phyloP scores from a whole-genome alignment of 2,797 vertebrate genomes.

The Epinephelus coioides region DNA sequence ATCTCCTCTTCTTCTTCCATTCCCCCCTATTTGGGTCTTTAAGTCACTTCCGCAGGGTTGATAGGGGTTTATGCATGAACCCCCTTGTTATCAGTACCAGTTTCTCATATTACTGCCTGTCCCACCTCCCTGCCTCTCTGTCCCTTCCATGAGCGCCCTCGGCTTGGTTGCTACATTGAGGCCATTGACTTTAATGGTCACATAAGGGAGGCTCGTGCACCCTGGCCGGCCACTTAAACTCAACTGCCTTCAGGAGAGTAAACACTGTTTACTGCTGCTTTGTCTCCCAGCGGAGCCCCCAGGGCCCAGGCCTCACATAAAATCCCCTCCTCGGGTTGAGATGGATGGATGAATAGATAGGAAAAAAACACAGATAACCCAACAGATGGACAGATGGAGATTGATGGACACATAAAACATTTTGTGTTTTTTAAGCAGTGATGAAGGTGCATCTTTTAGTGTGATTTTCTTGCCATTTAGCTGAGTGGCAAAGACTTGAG shows the following conservation, averaged over 20 bases:
- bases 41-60: constrained; percentile 7
- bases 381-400: constrained; percentile 20
- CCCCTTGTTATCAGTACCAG: not conserved
- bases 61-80: not conserved
- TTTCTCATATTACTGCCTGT: constrained; percentile 28
- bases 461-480: constrained; percentile 23
- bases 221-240: constrained; percentile 60
- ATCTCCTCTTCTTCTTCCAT: not conserved
- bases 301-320: constrained; percentile 32
- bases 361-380: constrained; percentile 14
- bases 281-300: constrained; percentile 36
- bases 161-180: constrained; percentile 48
- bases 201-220: constrained; percentile 56
- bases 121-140: not conserved
- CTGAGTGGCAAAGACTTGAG: constrained; percentile 1
- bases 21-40: not conserved
- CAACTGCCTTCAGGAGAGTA: constrained; percentile 62
- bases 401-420: not conserved
- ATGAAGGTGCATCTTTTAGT: constrained; percentile 27
- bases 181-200: constrained; percentile 63
- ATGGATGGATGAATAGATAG: constrained; percentile 34
- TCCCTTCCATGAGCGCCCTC: constrained; percentile 12
- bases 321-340: constrained; percentile 32
- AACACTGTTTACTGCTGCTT: constrained; percentile 66
- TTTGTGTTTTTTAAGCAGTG: constrained; percentile 26